Evolutionary conservation across 2,888 invertebrate genomes (phyloP), one percentile per base, ranked within the genome.

Genomic region (Pyralis farinalis): DNA sequence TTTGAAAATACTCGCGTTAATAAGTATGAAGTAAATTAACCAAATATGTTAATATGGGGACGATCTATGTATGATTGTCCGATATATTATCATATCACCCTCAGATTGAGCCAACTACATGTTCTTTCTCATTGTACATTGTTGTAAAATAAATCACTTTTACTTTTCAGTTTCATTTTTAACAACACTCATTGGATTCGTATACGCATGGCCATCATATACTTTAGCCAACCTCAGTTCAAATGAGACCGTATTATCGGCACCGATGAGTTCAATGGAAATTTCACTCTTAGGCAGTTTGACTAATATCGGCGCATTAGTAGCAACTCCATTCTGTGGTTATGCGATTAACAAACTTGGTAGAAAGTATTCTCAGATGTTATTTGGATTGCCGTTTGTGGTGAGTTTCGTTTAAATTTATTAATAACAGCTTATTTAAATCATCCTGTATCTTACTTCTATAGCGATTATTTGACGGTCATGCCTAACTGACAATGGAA

Each of bases 121-220:
- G n/a, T n/a, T n/a, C n/a, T n/a, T n/a, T n/a, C n/a, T n/a, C n/a
- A n/a, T n/a, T n/a, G n/a, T n/a, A n/a, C n/a, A n/a, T n/a, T n/a
- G n/a, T n/a, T n/a, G n/a, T n/a, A n/a, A n/a, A n/a, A n/a, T n/a
- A n/a, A n/a, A n/a, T n/a, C n/a, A n/a, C n/a, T n/a, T n/a, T n/a
- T n/a, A n/a, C n/a, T n/a, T n/a, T 67, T 4, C 58, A 74, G 75
- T 64, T 2, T 63, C 67, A 43, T 63, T 67, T 53, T 44, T 62
- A 5, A 62, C 61, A 36, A 40, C 65, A 33, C 55, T 53, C 5
- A 60, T 76, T 54, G 80, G 80, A 0, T 20, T 80, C 0, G 60
- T 75, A 38, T 76, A 66, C 43, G 60, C 77, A 0, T 80, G 80
- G 76, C 82, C 84, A 0, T 81, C 84, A 0, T 71, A 72, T 0